Evolutionary conservation across 2,797 vertebrate species (phyloP), one percentile per base, ranked within the genome.

Genomic region (Neostethus bicornis): DNA sequence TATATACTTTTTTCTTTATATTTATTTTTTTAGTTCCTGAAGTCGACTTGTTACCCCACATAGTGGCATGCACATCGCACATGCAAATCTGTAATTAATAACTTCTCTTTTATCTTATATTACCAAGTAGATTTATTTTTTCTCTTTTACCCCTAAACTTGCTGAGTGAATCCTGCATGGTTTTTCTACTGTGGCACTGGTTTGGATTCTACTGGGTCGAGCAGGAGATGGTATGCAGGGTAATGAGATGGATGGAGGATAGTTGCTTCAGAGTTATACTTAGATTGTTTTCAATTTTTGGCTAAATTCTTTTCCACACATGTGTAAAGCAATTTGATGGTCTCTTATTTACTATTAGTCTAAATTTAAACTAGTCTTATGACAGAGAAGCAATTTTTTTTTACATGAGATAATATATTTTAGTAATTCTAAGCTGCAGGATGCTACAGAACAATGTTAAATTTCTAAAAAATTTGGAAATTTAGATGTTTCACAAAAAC

Each of bases 71-170:
- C 92, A 93, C 92, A 86, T 91, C 77, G 90, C 92, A 93, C 92
- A 93, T 93, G 92, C 92, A 93, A 89, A 91, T 92, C 90, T 89
- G 88, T 90, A 88, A 89, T 90, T 91, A 92, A 90, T 91, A 89
- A 90, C 89, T 84, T 90, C 75, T 91, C 79, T 87, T 89, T 84
- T 80, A 82, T 84, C 75, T 86, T 87, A 85, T 87, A 79, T 90
- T 83, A 80, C 79, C 83, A 80, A 89, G 67, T 85, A 85, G 73
- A 64, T 62, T 84, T 71, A 44, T 53, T 65, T 80, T 70, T 71
- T 80, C 66, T 56, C 28, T 61, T 54, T 71, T 60, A 31, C 63
- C 75, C 73, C 76, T 67, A 53, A 66, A 68, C 73, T 83, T 85
- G 84, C 81, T 86, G 71, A 86, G 73, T 86, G 85, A 85, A 86